Conservation (phyloP, 2,888 invertebrate species). For the Machimus rusticus region DNA sequence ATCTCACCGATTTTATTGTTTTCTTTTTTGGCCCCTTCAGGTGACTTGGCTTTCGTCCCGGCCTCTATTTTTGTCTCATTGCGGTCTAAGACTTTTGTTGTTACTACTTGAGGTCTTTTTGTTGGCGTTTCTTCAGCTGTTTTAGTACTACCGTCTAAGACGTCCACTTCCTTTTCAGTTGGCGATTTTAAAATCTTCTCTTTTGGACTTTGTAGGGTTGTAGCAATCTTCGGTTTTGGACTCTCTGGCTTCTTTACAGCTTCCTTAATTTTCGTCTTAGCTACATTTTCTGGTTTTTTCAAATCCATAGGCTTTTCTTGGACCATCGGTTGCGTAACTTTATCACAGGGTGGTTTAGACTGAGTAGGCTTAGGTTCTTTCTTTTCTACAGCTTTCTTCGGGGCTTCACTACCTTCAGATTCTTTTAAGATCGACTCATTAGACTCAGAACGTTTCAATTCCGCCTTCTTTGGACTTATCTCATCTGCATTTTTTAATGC, state of each 20-base stretch:
- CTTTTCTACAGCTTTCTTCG: background rate
- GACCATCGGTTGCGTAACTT: conserved; percentile 44
- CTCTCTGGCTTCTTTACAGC: background rate
- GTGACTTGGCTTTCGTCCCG: conserved; percentile 62
- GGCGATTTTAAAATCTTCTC: background rate
- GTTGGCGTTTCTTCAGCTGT: conserved; percentile 34
- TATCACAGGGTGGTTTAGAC: background rate
- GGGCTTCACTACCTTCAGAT: background rate
- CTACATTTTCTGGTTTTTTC: background rate
- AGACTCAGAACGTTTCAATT: conserved; percentile 47
- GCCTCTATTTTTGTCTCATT: conserved; percentile 57
- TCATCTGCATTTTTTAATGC: conserved; percentile 50
- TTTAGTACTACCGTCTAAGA: background rate
- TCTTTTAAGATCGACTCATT: conserved; percentile 48
- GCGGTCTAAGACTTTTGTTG: conserved; percentile 43
- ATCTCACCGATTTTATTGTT: conserved; percentile 42
- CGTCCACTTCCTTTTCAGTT: background rate
- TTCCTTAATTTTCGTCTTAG: background rate
- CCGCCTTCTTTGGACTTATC: conserved; percentile 42
- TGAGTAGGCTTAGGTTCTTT: background rate
- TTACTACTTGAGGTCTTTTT: conserved; percentile 45
- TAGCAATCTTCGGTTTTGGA: background rate
- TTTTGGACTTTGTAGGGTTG: background rate
- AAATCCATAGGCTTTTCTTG: background rate
- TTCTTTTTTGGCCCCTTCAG: conserved; percentile 53